Conservation (phyloP, 2,113 vertebrate species). For the Turdus rufiventris region DNA sequence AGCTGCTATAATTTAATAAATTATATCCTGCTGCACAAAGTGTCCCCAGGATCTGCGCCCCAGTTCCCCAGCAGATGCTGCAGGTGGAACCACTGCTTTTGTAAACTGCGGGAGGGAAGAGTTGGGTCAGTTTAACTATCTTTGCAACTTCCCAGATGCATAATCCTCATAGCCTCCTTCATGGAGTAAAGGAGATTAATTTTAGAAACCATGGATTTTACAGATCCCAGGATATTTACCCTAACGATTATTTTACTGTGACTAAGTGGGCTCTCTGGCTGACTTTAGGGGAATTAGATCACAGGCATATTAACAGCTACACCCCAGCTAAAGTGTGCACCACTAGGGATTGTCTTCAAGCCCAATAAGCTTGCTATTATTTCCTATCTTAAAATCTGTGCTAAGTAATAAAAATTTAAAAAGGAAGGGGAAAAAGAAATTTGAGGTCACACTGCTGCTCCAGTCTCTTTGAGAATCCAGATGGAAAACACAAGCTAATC, state of each 20-base stretch:
- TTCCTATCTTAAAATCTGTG: conserved; percentile 1
- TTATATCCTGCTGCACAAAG: background rate
- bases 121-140: background rate
- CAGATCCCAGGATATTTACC: background rate
- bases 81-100: background rate
- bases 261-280: background rate
- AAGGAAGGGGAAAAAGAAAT: background rate
- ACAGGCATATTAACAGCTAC: conserved; percentile 11
- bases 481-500: background rate
- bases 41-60: background rate
- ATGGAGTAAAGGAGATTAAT: background rate
- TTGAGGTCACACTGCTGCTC: background rate
- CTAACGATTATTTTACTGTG: background rate
- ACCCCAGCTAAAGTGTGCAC: background rate
- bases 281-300: conserved; percentile 10
- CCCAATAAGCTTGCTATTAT: conserved; percentile 18
- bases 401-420: background rate
- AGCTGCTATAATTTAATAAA: background rate
- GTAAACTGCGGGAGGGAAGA: background rate
- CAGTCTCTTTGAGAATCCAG: background rate
- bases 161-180: background rate
- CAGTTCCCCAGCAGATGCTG: background rate
- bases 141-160: background rate
- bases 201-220: conserved; percentile 4
- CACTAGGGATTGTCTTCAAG: conserved; percentile 15